A percentile compares a stretch with the other conserved stretches of the same genome.
phyloP scores from a whole-genome alignment of 2,797 vertebrate genomes.

The Myioborus miniatus region DNA sequence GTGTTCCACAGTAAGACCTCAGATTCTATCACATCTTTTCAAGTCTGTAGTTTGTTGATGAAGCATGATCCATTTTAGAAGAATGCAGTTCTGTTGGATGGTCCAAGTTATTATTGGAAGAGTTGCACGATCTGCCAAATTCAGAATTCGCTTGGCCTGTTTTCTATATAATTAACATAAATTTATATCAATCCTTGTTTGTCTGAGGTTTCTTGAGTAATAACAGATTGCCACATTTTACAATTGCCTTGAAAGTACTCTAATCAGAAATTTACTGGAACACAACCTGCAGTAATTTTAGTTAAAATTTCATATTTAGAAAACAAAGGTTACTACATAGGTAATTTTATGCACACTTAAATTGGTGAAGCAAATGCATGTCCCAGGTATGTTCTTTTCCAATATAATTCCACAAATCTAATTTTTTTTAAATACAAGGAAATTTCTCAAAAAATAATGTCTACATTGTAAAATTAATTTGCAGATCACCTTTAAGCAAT shows the following conservation, averaged over 20 bases:
- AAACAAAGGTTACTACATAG: neutral
- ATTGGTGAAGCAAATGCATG: neutral
- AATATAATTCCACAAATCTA: neutral
- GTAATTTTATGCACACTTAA: neutral
- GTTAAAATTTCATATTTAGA: neutral
- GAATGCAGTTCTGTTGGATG: neutral
- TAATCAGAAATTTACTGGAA: neutral
- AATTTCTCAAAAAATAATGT: neutral
- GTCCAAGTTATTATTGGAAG: neutral
- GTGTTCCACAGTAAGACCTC: neutral
- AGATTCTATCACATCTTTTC: neutral
- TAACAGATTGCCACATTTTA: neutral
- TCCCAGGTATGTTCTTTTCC: neutral
- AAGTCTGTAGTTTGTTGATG: neutral
- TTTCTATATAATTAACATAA: neutral
- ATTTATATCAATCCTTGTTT: neutral
- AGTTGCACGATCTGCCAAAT: neutral
- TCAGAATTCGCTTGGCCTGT: neutral
- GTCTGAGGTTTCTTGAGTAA: neutral
- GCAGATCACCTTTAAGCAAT: neutral
- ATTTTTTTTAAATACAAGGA: neutral
- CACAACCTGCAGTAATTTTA: neutral
- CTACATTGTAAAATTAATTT: neutral
- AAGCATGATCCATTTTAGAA: neutral
- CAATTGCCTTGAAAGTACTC: neutral